Conservation (phyloP, 2,113 vertebrate species). For the mouse (Mus musculus) region DNA sequence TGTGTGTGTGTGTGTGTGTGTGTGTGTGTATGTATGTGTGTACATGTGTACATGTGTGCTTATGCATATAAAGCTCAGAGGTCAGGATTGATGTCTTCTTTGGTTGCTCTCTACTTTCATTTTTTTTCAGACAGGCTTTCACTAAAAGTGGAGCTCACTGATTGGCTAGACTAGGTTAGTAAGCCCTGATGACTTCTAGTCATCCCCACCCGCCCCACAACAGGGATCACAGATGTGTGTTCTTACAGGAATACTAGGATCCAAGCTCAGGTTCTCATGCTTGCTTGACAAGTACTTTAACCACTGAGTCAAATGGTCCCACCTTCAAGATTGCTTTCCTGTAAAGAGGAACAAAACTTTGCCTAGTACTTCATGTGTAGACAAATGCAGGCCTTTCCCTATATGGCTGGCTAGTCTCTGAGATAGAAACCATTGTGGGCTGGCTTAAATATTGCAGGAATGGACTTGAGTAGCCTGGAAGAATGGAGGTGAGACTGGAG, state of each 20-base stretch:
- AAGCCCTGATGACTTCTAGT: not conserved
- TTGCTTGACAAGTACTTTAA: not conserved
- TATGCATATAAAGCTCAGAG: not conserved
- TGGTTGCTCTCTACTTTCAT: not conserved
- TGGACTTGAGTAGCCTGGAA: not conserved
- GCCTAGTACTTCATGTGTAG: not conserved
- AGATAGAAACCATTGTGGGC: not conserved
- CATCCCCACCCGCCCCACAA: fast-evolving
- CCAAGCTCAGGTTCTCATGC: not conserved
- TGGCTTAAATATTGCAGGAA: not conserved
- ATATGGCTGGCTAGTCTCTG: not conserved
- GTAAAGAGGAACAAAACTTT: not conserved
- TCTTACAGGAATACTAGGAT: not conserved
- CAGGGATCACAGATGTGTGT: not conserved
- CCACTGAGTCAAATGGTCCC: not conserved
- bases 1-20: not conserved
- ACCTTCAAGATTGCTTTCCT: conserved; percentile 4
- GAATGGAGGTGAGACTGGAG: not conserved
- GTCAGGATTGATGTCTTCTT: not conserved
- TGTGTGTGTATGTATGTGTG: not conserved
- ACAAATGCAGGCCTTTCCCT: not conserved
- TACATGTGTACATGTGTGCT: too few species aligned
- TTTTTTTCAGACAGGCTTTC: not conserved
- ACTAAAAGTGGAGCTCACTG: too few species aligned
- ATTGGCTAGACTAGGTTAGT: not conserved